phyloP scores from a whole-genome alignment of 2,113 vertebrate species.

The Micromys minutus region DNA sequence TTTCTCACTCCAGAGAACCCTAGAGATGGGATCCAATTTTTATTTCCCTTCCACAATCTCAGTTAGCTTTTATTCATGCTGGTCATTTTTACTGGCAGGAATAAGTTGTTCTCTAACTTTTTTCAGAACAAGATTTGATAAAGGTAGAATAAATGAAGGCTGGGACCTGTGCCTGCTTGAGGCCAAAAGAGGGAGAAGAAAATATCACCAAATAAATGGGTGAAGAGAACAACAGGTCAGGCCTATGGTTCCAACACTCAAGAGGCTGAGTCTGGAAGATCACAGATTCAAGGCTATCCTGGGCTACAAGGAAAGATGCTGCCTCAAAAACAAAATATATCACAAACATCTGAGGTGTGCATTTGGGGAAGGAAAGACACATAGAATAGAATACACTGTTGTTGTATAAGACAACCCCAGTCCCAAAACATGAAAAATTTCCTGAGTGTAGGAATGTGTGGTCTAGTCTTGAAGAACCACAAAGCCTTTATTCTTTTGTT shows the following conservation, averaged over 20 bases:
- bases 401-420: not conserved
- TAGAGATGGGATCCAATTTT: not conserved
- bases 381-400: fast-evolving
- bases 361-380: not conserved
- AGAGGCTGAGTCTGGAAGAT: not conserved
- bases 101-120: slow-evolving; percentile 10
- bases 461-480: too few species aligned
- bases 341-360: not conserved
- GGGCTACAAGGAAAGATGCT: not conserved
- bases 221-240: too few species aligned
- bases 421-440: not conserved
- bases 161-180: not conserved
- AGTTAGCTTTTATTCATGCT: not conserved
- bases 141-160: not conserved
- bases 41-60: not conserved
- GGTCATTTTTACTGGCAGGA: not conserved
- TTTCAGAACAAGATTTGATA: slow-evolving; percentile 10
- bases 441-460: not conserved
- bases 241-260: not conserved
- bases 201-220: not conserved
- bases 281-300: not conserved
- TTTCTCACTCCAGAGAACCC: not conserved
- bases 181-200: not conserved
- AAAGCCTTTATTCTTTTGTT: not conserved
- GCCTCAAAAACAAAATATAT: not conserved